Base-by-base conservation (phyloP, 2,888 invertebrate species). In the Ditula angustiorana region DNA sequence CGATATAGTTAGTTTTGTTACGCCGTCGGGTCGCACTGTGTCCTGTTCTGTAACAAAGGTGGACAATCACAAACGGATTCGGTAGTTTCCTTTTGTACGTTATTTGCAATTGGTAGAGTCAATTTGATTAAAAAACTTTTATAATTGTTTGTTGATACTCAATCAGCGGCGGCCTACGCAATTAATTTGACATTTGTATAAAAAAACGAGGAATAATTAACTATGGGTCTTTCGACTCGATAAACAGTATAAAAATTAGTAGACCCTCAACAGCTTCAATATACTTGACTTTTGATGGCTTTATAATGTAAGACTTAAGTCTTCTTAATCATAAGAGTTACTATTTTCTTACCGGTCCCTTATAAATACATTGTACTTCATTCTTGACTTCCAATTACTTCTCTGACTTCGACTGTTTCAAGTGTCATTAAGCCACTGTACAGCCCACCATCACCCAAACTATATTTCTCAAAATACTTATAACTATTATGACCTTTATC, bases 331-430 rank as follows among this genome's bases (percentile, higher is more conserved):
- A 33, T 23, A 62, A 41, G 5, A 30, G 30, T 50, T 21, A 37
- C 46, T 47, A 26, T 63, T 50, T 37, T 58, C 23, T 46, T 23
- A 30, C 46, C n/a, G 35, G 44, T 35, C n/a, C 37, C 23, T 75
- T 77, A 74, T 71, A 78, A 78, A 80, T 77, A 80, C 76, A 33
- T 28, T 26, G 4, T 47, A 52, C 50, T 57, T 63, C 57, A 78
- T 75, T 78, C 79, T 87, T 84, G 84, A 86, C 88, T 88, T 81
- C 84, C 85, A 87, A 90, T 87, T 85, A 87, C 77, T 75, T 56
- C 37, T 30, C 66, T 61, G 65, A 50, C 62, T 74, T 69, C 75
- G 77, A 82, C 81, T 86, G 82, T 85, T 81, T 90, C 86, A 82
- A 91, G 90, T 82, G 79, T 77, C 88, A 83, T 90, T 84, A 83